These are phyloP conservation scores for Psittacula echo DNA, from an alignment of 2,797 vertebrate genomes.

Conservation along the genomic window DNA sequence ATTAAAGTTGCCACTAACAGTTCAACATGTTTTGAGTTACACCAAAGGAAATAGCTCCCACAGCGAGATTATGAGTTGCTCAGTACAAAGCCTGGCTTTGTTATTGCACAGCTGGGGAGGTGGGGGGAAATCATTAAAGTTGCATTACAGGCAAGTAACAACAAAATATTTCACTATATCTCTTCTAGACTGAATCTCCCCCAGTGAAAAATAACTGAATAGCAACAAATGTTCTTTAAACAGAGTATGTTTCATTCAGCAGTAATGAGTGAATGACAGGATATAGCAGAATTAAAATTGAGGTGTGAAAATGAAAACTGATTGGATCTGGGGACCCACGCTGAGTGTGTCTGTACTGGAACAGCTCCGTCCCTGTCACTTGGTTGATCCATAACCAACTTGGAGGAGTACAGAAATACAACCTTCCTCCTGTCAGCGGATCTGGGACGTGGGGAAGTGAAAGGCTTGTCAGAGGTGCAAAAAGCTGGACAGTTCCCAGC, in stretches of 20 bases:
- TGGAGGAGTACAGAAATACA: not conserved
- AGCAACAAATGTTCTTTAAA: not conserved
- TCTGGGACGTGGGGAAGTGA: not conserved
- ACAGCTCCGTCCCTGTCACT: rapidly evolving
- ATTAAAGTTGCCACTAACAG: not conserved
- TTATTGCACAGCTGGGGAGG: not conserved
- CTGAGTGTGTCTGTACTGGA: not conserved
- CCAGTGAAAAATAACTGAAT: not conserved
- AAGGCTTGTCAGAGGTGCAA: not conserved
- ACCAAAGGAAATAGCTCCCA: not conserved
- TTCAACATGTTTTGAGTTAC: not conserved
- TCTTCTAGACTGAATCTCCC: not conserved
- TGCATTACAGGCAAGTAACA: not conserved
- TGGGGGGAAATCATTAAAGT: not conserved
- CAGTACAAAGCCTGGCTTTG: not conserved
- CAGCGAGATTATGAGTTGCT: not conserved
- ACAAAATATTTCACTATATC: not conserved
- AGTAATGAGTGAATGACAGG: not conserved
- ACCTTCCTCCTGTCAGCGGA: not conserved
- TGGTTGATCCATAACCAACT: not conserved
- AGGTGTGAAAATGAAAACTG: not conserved
- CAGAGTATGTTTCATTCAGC: not conserved
- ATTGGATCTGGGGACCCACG: not conserved
- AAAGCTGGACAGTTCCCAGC: not conserved
- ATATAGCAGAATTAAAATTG: not conserved